Percentiles rank a stretch among this genome's conserved stretches.
These are phyloP conservation scores for Emydura subglobosa DNA, from an alignment of 2,113 vertebrate genomes.

Conservation along the genomic window DNA sequence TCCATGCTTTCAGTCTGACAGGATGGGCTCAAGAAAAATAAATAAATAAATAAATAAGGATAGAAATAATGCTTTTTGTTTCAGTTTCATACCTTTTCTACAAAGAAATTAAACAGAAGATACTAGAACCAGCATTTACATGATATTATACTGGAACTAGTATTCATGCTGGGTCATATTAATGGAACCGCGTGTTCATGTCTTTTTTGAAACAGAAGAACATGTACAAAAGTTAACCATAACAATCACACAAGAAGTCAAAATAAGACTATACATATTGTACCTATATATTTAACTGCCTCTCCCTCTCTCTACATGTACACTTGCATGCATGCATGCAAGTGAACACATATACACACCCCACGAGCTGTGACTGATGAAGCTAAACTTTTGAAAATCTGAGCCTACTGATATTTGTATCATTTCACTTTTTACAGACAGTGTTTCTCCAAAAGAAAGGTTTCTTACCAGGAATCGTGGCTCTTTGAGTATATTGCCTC, in stretches of 20 bases:
- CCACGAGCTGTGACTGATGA: not conserved
- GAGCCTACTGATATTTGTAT: not conserved
- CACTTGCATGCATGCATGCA: not conserved
- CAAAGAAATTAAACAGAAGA: constrained; percentile 80
- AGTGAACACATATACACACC: not conserved
- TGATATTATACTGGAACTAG: constrained; percentile 51
- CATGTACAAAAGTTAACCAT: not conserved
- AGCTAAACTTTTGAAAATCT: not conserved
- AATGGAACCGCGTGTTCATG: constrained; percentile 69
- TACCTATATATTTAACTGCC: not conserved
- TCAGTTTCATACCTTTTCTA: constrained; percentile 77
- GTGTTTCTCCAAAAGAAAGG: not conserved
- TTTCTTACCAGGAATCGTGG: not conserved
- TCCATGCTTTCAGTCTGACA: constrained; percentile 90
- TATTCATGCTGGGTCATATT: constrained; percentile 56
- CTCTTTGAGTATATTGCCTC: not conserved
- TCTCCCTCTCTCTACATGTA: not conserved
- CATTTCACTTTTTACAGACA: not conserved
- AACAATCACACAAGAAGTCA: not conserved
- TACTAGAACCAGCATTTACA: constrained; percentile 53
- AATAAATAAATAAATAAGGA: constrained; percentile 34
- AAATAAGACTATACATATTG: not conserved
- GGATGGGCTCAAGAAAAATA: constrained; percentile 83
- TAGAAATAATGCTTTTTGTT: constrained; percentile 88
- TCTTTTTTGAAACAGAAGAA: constrained; percentile 60